Evolutionary conservation across 2,797 vertebrate genomes (phyloP), one percentile per base, ranked within the genome.

Genomic region (Tinamus major): DNA sequence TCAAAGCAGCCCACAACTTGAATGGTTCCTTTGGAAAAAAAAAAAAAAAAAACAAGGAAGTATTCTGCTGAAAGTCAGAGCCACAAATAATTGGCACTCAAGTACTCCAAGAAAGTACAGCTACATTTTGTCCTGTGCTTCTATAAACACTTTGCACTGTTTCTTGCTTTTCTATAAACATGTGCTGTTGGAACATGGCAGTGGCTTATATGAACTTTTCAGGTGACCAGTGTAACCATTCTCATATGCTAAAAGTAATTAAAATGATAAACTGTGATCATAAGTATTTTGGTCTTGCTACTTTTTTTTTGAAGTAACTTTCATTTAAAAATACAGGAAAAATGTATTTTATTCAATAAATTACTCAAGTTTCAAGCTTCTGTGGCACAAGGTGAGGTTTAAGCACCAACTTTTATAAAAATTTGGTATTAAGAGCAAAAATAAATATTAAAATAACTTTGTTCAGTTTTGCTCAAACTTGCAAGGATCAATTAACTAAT

Each of bases 111-210:
- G 71, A 27, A 9, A 77, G 33, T 7, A 53, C 16, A 44, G 6
- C 17, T 24, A 7, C 0, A 0, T 6, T 33, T 44, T 19, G 61
- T 35, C 41, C 44, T 31, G 3, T 33, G 64, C 46, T 77, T 72
- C 76, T 46, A 35, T 35, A 35, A 35, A 35, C 6, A 8, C 35
- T 35, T 35, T 35, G 35, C 35, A 8, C 35, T 35, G 6, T 35
- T 6, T 35, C 35, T 35, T 35, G 15, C 5, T 10, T 27, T 19
- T 26, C 37, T 35, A 29, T 41, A 26, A 42, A 21, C 14, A 7
- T 5, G 23, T 19, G 10, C 39, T 35, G 42, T 10, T 62, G 37
- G 59, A 59, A 72, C 2, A 4, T 18, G 27, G 62, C 24, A 61
- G 16, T 20, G 44, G 41, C 41, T 55, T 53, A 55, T 42, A 3